Evolutionary conservation across 2,113 vertebrate species (phyloP).

Genomic region (Dicentrarchus labrax): DNA sequence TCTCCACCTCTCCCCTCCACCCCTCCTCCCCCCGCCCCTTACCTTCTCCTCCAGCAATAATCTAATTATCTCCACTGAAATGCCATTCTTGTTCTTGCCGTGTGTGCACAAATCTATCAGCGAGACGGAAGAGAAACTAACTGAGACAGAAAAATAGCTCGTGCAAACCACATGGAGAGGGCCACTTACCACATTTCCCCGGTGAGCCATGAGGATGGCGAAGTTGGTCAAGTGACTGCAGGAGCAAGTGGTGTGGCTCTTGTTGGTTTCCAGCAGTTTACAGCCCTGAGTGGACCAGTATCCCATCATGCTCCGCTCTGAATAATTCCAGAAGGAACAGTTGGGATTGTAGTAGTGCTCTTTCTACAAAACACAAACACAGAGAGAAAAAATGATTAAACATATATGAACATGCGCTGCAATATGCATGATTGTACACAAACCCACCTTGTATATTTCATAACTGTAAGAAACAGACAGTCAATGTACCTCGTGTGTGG

Average conservation of each 20-base stretch:
- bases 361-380: constrained; percentile 86
- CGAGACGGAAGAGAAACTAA: constrained; percentile 48
- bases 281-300: constrained; percentile 99
- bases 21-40: background rate
- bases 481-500: background rate
- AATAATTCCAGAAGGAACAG: constrained; percentile 99
- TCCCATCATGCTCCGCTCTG: constrained; percentile 98
- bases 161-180: constrained; percentile 33
- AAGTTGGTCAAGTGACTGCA: constrained; percentile 99
- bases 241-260: constrained; percentile 96
- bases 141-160: constrained; percentile 47
- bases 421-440: constrained; percentile 50
- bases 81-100: constrained; percentile 61
- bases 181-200: constrained; percentile 92
- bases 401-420: constrained; percentile 44
- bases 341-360: constrained; percentile 99
- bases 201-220: constrained; percentile 98
- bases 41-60: constrained; percentile 67
- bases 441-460: constrained; percentile 38
- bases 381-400: constrained; percentile 31
- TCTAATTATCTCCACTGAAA: constrained; percentile 73
- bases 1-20: constrained; percentile 10
- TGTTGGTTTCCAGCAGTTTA: constrained; percentile 95
- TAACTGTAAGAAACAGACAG: background rate
- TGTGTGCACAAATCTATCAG: constrained; percentile 55